Evolutionary conservation across 2,888 invertebrate species (phyloP).

Genomic region (Ischnus inquisitorius): DNA sequence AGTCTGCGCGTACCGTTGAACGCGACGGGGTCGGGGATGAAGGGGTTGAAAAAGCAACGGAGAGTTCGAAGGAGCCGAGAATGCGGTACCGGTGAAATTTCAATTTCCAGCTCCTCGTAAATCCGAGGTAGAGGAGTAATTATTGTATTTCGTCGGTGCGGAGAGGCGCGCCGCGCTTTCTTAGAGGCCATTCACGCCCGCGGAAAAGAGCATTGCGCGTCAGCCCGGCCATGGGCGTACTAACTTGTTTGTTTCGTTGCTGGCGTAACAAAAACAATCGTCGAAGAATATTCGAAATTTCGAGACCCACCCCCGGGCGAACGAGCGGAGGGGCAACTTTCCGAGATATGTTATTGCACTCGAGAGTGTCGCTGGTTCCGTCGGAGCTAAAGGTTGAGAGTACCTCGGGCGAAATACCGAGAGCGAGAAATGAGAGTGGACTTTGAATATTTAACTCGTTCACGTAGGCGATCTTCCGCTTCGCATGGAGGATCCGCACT

Average conservation of each 20-base stretch:
- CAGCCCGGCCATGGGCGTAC: constrained; percentile 81
- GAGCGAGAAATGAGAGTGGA: constrained; percentile 46
- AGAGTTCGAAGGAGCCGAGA: constrained; percentile 69
- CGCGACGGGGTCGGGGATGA: background rate
- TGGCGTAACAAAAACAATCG: background rate
- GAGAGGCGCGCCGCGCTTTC: constrained; percentile 73
- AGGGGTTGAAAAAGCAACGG: constrained; percentile 26
- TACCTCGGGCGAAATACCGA: background rate
- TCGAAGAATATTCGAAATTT: background rate
- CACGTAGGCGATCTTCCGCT: constrained; percentile 23
- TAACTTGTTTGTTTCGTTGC: constrained; percentile 75
- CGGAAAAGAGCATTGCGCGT: constrained; percentile 79
- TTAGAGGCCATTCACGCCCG: constrained; percentile 81
- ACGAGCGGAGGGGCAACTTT: too few relatives aligned
- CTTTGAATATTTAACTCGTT: constrained; percentile 57
- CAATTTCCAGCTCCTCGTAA: constrained; percentile 84
- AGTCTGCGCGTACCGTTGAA: constrained; percentile 16
- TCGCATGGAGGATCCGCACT: constrained; percentile 29
- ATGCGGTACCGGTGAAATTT: constrained; percentile 81
- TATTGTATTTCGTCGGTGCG: constrained; percentile 82
- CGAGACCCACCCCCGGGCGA: background rate
- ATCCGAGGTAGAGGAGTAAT: constrained; percentile 83
- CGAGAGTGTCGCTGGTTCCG: background rate
- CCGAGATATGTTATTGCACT: background rate
- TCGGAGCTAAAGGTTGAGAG: background rate